phyloP scores from a whole-genome alignment of 2,888 invertebrate genomes.

The Eupithecia subfuscata region DNA sequence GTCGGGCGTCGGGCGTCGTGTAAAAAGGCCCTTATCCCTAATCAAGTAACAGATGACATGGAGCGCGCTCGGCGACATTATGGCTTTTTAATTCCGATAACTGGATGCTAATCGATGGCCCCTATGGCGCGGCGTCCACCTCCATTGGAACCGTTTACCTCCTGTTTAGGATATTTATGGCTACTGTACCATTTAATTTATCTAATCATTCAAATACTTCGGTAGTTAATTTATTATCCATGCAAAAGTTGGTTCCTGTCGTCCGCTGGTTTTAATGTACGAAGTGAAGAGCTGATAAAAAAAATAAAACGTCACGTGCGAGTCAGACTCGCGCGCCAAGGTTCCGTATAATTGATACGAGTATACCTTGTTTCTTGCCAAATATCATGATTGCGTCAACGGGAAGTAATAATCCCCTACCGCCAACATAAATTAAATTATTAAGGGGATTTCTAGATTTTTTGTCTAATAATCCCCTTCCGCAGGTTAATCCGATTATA shows the following conservation, averaged over 20 bases:
- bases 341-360: too few species aligned
- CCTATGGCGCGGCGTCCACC: slow-evolving; percentile 51
- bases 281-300: background rate
- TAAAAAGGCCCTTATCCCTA: slow-evolving; percentile 23
- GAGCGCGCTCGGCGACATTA: slow-evolving; percentile 46
- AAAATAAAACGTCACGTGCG: too few species aligned
- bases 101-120: slow-evolving; percentile 55
- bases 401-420: too few species aligned
- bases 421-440: too few species aligned
- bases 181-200: slow-evolving; percentile 11
- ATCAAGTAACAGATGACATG: slow-evolving; percentile 39
- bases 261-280: background rate
- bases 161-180: slow-evolving; percentile 37
- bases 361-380: too few species aligned
- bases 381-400: too few species aligned
- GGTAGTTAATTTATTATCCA: background rate
- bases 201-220: slow-evolving; percentile 5
- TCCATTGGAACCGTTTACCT: slow-evolving; percentile 39
- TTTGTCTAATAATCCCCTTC: too few species aligned
- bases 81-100: slow-evolving; percentile 66
- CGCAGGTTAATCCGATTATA: too few species aligned
- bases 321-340: too few species aligned
- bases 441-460: too few species aligned
- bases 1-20: too few species aligned
- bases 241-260: background rate